Evolutionary conservation across 1,140 invertebrate species (phyloP).

Genomic region (Drosophila neocordata): DNA sequence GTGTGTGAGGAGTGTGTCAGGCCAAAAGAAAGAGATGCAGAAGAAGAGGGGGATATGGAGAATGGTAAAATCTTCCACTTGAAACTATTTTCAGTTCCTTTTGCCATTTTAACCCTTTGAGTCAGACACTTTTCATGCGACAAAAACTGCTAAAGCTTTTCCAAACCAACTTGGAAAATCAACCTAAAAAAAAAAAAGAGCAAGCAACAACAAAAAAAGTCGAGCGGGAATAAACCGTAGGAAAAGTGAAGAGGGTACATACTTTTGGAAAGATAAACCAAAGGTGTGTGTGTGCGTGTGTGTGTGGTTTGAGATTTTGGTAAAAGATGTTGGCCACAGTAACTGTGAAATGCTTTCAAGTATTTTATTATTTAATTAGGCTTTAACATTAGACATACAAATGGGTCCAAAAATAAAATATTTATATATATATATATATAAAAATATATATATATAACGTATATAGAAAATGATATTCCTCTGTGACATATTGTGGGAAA

Average conservation of each 20-base stretch:
- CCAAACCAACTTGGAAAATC: slow-evolving; percentile 19
- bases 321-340: not conserved
- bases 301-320: too few species aligned
- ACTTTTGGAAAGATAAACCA: too few species aligned
- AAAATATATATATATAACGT: too few species aligned
- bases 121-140: slow-evolving; percentile 33
- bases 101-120: slow-evolving; percentile 57
- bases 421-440: too few species aligned
- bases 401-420: not conserved
- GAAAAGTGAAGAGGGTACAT: not conserved
- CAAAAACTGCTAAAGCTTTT: slow-evolving; percentile 18
- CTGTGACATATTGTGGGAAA: too few species aligned
- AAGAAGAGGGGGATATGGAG: too few species aligned
- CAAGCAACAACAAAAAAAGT: too few species aligned
- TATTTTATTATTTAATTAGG: slow-evolving; percentile 56
- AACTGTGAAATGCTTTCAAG: slow-evolving; percentile 25
- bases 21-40: not conserved
- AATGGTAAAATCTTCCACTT: slow-evolving; percentile 16
- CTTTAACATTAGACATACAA: slow-evolving; percentile 26
- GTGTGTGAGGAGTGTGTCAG: slow-evolving; percentile 28
- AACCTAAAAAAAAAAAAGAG: not conserved
- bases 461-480: too few species aligned
- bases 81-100: slow-evolving; percentile 42
- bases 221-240: not conserved
- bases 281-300: too few species aligned